Conservation (phyloP, 2,888 invertebrate species). For the Agonopterix alstromeriana region DNA sequence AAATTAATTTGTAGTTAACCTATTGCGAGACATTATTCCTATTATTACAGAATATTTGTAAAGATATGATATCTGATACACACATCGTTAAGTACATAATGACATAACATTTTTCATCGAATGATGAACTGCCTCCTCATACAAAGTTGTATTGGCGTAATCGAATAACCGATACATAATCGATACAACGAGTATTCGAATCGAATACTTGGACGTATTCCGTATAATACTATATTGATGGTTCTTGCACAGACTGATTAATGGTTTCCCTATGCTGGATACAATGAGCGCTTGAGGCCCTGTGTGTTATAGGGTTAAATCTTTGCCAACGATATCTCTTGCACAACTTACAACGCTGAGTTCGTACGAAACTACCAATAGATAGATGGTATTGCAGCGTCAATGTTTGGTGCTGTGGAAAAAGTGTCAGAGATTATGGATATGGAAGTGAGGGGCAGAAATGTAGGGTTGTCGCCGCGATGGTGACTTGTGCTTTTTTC, state of each 20-base stretch:
- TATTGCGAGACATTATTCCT: neutral
- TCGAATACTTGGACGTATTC: conserved; percentile 69
- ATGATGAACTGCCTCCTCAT: conserved; percentile 58
- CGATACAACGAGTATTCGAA: conserved; percentile 63
- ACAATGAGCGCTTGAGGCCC: conserved; percentile 55
- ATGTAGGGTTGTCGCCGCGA: conserved; percentile 70
- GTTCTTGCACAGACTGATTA: conserved; percentile 73
- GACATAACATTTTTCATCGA: conserved; percentile 48
- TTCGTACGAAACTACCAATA: too few species aligned
- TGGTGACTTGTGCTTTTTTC: conserved; percentile 63
- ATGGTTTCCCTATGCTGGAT: conserved; percentile 59
- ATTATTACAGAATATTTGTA: too few species aligned
- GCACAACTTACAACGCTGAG: too few species aligned
- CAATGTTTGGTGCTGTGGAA: conserved; percentile 19
- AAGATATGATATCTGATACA: neutral
- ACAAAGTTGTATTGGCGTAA: conserved; percentile 52
- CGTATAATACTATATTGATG: conserved; percentile 75
- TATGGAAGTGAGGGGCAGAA: conserved; percentile 25
- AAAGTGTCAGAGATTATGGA: neutral
- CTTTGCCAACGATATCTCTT: conserved; percentile 5
- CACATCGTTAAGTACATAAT: conserved; percentile 27
- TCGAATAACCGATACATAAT: conserved; percentile 70
- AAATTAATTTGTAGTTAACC: neutral
- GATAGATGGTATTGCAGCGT: conserved; percentile 1
- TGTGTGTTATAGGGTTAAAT: conserved; percentile 34